Conservation (phyloP, 2,797 vertebrate species). For the Pyrocephalus nanus region DNA sequence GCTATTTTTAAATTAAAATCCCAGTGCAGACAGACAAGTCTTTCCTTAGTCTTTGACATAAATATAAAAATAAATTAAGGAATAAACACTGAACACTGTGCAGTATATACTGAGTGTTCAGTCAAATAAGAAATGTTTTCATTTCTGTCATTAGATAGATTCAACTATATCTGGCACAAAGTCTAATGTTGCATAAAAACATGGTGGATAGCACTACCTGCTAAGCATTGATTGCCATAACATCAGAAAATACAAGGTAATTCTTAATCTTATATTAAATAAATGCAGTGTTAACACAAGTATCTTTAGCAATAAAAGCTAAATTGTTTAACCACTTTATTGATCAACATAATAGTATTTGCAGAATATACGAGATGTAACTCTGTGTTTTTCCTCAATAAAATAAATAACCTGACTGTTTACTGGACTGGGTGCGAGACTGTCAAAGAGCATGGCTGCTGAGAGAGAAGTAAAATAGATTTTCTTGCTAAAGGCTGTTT, state of each 20-base stretch:
- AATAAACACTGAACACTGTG: not conserved
- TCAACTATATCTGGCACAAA: not conserved
- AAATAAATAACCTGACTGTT: conserved; percentile 51
- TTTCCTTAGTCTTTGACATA: not conserved
- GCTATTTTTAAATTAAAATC: not conserved
- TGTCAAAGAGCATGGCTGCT: conserved; percentile 50
- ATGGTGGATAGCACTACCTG: not conserved
- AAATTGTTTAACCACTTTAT: conserved; percentile 16
- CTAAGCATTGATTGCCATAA: not conserved
- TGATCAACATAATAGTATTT: conserved; percentile 25
- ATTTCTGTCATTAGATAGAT: not conserved
- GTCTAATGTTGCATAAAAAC: not conserved
- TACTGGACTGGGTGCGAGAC: conserved; percentile 34
- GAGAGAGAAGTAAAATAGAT: conserved; percentile 75
- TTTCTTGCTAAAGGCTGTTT: conserved; percentile 75
- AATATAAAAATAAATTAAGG: not conserved
- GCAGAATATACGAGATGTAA: not conserved
- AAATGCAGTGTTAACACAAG: not conserved
- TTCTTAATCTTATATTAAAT: conserved; percentile 4
- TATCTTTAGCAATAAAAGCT: conserved; percentile 11
- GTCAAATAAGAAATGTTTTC: not conserved
- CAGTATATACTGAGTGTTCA: not conserved
- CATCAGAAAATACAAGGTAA: not conserved
- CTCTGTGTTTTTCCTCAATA: conserved; percentile 22
- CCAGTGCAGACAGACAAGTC: not conserved